phyloP scores from a whole-genome alignment of 2,113 vertebrate species.

The Perognathus longimembris region DNA sequence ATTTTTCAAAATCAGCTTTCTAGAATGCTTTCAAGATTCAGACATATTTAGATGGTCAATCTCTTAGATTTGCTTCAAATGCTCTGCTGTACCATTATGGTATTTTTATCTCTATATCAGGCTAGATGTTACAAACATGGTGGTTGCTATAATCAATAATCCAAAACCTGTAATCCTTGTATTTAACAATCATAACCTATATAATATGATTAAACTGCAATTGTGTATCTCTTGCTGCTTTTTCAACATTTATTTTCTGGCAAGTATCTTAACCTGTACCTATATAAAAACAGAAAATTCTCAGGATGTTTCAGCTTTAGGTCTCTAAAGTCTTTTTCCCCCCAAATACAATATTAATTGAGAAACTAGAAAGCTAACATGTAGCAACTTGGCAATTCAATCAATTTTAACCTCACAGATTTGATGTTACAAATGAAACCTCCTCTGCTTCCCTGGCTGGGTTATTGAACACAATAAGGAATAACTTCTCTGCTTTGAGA shows the following conservation, averaged over 20 bases:
- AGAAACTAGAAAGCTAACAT: constrained; percentile 25
- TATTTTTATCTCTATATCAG: not conserved
- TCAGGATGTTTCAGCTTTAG: not conserved
- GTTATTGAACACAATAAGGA: not conserved
- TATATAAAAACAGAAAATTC: not conserved
- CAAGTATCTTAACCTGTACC: not conserved
- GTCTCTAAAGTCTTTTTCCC: constrained; percentile 12
- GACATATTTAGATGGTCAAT: not conserved
- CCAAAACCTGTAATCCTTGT: not conserved
- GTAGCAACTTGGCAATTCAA: not conserved
- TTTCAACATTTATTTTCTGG: not conserved
- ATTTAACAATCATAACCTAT: constrained; percentile 10
- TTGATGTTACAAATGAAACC: constrained; percentile 50
- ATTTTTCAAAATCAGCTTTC: constrained; percentile 38
- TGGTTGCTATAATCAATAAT: constrained; percentile 8
- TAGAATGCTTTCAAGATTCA: constrained; percentile 3
- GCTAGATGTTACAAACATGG: not conserved
- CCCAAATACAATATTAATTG: not conserved
- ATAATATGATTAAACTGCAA: constrained; percentile 21
- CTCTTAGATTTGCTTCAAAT: not conserved
- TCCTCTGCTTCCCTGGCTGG: not conserved
- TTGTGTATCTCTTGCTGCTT: not conserved
- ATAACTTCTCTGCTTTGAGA: not conserved
- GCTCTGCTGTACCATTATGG: not conserved
- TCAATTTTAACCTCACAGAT: not conserved